phyloP scores from a whole-genome alignment of 1,140 invertebrate genomes.

The Phymorhynchus buccinoides region DNA sequence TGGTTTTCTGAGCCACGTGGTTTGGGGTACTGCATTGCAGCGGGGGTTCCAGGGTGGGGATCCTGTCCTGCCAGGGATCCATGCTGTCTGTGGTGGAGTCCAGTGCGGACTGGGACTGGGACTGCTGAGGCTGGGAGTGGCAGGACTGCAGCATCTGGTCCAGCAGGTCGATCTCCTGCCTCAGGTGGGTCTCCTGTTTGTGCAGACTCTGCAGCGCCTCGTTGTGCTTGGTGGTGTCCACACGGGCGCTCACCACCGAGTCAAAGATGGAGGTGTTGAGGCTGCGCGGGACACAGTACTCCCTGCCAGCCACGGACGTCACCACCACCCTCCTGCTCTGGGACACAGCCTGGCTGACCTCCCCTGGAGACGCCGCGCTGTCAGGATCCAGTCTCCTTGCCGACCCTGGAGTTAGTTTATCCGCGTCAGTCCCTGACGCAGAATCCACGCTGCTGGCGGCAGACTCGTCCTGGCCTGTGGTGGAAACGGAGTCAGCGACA shows the following conservation, averaged over 20 bases:
- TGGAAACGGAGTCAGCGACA: background rate
- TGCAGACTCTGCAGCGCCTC: conserved; percentile 59
- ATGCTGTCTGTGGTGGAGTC: background rate
- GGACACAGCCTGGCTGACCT: background rate
- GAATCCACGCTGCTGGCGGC: background rate
- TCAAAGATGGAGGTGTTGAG: conserved; percentile 32
- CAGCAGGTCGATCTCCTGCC: conserved; percentile 64
- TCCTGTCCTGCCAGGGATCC: conserved; percentile 22
- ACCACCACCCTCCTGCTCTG: background rate
- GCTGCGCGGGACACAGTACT: conserved; percentile 33
- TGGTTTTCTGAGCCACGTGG: conserved; percentile 41
- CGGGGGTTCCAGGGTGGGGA: conserved; percentile 14
- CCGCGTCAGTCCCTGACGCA: background rate
- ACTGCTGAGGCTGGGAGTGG: background rate
- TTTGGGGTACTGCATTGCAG: background rate
- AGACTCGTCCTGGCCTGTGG: background rate
- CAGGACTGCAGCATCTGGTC: conserved; percentile 67
- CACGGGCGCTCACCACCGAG: conserved; percentile 33
- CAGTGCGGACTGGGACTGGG: background rate
- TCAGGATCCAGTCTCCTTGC: background rate
- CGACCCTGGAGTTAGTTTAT: background rate
- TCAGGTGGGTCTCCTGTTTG: conserved; percentile 59
- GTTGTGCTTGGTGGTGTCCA: conserved; percentile 41
- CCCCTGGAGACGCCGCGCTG: background rate
- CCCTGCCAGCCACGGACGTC: conserved; percentile 23